Conservation (phyloP, 2,113 vertebrate genomes). For the Phrynosoma platyrhinos region DNA sequence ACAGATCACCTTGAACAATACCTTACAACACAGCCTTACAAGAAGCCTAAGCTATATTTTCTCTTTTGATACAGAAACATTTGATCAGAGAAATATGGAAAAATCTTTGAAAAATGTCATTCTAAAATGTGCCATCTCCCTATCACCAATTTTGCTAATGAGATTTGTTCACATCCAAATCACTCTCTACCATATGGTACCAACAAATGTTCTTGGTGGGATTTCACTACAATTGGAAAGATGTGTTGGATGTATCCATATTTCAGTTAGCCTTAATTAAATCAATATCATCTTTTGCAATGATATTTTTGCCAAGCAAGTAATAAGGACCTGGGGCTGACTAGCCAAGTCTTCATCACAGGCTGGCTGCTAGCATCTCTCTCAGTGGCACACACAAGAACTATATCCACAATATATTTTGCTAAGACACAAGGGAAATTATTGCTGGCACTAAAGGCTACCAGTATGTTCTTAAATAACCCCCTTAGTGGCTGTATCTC, state of each 20-base stretch:
- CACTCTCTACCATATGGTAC: constrained; percentile 28
- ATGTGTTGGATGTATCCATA: constrained; percentile 60
- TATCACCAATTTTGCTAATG: constrained; percentile 3
- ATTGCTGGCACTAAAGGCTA: constrained; percentile 52
- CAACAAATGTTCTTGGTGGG: constrained; percentile 29
- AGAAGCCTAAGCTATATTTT: background rate
- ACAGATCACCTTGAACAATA: background rate
- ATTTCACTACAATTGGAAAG: constrained; percentile 45
- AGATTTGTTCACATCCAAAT: constrained; percentile 36
- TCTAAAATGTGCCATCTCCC: background rate
- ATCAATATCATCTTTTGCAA: constrained; percentile 65
- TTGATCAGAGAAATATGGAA: constrained; percentile 19
- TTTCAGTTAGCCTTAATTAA: constrained; percentile 74
- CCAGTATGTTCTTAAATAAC: constrained; percentile 38
- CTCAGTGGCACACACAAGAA: constrained; percentile 46
- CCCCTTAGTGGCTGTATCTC: constrained; percentile 21
- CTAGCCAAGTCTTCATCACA: constrained; percentile 64
- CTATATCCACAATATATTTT: constrained; percentile 59
- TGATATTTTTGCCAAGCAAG: constrained; percentile 61
- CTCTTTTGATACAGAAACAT: background rate
- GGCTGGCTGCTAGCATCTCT: constrained; percentile 64
- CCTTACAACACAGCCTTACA: too few relatives aligned
- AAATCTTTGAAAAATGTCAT: constrained; percentile 3
- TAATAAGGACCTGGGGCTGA: constrained; percentile 45
- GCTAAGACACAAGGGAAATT: constrained; percentile 54